A percentile compares a stretch with the other conserved stretches of the same genome.
phyloP scores from a whole-genome alignment of 2,113 vertebrate genomes.

The Crocuta crocuta region DNA sequence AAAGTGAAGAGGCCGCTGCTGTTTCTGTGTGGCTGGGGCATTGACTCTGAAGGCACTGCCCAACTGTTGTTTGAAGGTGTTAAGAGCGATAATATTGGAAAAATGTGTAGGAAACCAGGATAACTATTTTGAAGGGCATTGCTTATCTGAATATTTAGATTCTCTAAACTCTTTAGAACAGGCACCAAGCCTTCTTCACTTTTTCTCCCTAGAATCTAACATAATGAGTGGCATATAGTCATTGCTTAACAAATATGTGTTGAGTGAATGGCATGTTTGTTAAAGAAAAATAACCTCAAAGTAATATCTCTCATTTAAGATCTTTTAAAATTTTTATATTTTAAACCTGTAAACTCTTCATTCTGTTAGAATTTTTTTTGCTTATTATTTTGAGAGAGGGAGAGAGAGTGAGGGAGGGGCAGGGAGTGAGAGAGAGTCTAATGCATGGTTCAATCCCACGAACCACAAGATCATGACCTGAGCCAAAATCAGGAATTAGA shows the following conservation, averaged over 20 bases:
- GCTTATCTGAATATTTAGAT: neutral
- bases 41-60: neutral
- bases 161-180: neutral
- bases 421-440: no score
- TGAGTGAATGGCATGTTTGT: neutral
- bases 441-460: no score
- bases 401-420: no score
- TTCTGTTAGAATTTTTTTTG: slow-evolving; percentile 35
- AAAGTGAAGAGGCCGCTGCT: neutral
- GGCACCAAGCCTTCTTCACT: neutral
- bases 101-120: neutral
- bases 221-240: neutral
- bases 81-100: neutral
- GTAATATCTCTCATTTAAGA: neutral
- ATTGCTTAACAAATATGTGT: slow-evolving; percentile 34
- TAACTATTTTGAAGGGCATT: neutral
- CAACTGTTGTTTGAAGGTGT: neutral
- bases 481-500: no score
- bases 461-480: no score
- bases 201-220: neutral
- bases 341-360: slow-evolving; percentile 12
- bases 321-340: slow-evolving; percentile 27
- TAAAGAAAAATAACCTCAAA: slow-evolving; percentile 58
- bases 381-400: no score
- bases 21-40: neutral